Evolutionary conservation across 2,888 invertebrate species (phyloP).

Genomic region (Clivina fossor): DNA sequence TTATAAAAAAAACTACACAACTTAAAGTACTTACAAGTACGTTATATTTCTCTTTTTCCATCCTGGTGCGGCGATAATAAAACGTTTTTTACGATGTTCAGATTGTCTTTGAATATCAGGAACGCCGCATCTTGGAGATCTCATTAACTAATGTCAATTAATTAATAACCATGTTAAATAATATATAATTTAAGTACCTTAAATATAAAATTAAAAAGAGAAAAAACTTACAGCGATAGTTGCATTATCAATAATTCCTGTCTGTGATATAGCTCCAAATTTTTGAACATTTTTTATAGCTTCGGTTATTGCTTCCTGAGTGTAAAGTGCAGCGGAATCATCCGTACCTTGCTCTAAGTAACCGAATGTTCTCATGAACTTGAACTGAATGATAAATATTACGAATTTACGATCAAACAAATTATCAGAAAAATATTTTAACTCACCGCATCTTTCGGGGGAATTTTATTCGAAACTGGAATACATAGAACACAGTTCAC

Average conservation of each 20-base stretch:
- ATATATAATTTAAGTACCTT: constrained; percentile 3
- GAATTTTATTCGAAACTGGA: constrained; percentile 20
- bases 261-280: constrained; percentile 69
- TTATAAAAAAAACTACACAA: neutral
- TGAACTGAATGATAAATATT: constrained; percentile 53
- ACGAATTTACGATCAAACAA: too few species aligned
- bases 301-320: constrained; percentile 62
- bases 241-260: constrained; percentile 65
- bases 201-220: constrained; percentile 6
- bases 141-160: constrained; percentile 59
- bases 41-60: constrained; percentile 70
- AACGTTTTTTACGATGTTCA: constrained; percentile 58
- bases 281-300: constrained; percentile 69
- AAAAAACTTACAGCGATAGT: constrained; percentile 59
- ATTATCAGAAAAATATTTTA: constrained; percentile 3
- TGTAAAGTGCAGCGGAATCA: constrained; percentile 63
- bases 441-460: constrained; percentile 27
- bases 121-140: constrained; percentile 69
- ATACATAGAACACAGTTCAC: constrained; percentile 13
- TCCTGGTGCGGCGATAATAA: constrained; percentile 61
- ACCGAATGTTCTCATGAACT: constrained; percentile 70
- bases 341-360: constrained; percentile 59
- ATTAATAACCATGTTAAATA: constrained; percentile 4
- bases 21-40: constrained; percentile 61
- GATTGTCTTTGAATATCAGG: constrained; percentile 60